Conservation (phyloP, 2,113 vertebrate genomes). For the Sialia sialis region DNA sequence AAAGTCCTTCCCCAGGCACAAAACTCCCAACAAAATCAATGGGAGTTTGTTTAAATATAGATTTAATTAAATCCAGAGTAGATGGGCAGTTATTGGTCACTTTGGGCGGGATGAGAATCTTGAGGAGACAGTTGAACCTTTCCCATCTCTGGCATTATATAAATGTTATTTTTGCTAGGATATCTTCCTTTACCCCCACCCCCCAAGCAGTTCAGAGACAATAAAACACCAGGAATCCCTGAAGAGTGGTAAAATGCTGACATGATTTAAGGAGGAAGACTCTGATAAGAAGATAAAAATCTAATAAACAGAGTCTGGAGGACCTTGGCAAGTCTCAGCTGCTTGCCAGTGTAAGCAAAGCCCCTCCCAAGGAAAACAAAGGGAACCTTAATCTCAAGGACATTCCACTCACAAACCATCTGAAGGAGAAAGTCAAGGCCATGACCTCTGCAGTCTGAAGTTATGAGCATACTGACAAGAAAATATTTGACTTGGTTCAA, state of each 20-base stretch:
- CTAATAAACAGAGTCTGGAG: conserved; percentile 84
- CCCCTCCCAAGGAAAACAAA: conserved; percentile 82
- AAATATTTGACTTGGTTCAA: conserved; percentile 84
- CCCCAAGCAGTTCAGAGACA: conserved; percentile 76
- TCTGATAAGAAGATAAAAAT: conserved; percentile 86
- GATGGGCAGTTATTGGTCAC: not conserved
- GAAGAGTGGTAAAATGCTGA: conserved; percentile 81
- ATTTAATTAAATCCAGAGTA: conserved; percentile 39
- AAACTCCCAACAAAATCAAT: conserved; percentile 24
- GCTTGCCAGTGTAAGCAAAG: conserved; percentile 81
- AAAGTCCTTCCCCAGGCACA: conserved; percentile 4
- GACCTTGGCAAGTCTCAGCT: conserved; percentile 77
- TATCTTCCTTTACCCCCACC: conserved; percentile 55
- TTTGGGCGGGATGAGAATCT: not conserved
- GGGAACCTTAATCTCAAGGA: conserved; percentile 74
- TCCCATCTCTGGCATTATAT: conserved; percentile 57
- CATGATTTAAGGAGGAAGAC: conserved; percentile 83
- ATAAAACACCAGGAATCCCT: conserved; percentile 81
- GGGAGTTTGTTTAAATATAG: not conserved
- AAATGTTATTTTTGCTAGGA: conserved; percentile 71
- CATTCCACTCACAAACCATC: conserved; percentile 77
- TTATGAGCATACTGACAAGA: conserved; percentile 80
- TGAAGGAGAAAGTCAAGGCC: conserved; percentile 79
- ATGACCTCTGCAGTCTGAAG: conserved; percentile 74
- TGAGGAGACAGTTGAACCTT: not conserved